Evolutionary conservation across 2,888 invertebrate species (phyloP), one percentile per base, ranked within the genome.

Genomic region (Smittia aterrima): DNA sequence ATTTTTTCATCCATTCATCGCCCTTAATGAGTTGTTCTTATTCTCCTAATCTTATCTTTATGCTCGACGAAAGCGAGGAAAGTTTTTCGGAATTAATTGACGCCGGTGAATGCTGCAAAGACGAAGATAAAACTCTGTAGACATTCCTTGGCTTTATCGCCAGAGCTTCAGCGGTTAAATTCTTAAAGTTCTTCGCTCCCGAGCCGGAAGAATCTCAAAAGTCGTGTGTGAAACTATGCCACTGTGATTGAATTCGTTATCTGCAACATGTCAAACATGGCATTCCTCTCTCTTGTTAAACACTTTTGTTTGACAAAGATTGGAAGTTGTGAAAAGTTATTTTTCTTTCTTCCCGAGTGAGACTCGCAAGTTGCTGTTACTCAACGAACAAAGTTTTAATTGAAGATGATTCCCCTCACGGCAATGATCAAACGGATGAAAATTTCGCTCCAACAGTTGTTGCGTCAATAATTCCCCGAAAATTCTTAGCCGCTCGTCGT

Each of bases 1-100:
- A 47, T 3, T 47, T 47, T 16, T 47, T 16, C 32, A 32, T 47
- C 47, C n/a, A 47, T 47, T 47, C 47, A 47, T 47, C 47, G 47
- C 47, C 47, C 16, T 47, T 58, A 58, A 58, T 58, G 58, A 58
- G 22, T 58, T 11, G 58, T 58, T 58, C 58, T 58, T 58, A 7
- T 22, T 20, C 58, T 58, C n/a, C 58, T 20, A 18, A 58, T 58
- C 58, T 58, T 58, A 58, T 58, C 58, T 58, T 22, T 58, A 22
- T 58, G 22, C 58, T 58, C 58, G 13, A 47, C 47, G 47, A 47
- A 38, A 11, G 16, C 13, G n/a, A 47, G n/a, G n/a, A n/a, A 16
- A 47, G n/a, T 6, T 11, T 47, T 58, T 58, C 18, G n/a, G 47
- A n/a, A 47, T 6, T 47, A 62, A 62, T 62, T 20, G 62, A 20